Conservation (phyloP, 1,140 invertebrate species). For the Nephila pilipes region DNA sequence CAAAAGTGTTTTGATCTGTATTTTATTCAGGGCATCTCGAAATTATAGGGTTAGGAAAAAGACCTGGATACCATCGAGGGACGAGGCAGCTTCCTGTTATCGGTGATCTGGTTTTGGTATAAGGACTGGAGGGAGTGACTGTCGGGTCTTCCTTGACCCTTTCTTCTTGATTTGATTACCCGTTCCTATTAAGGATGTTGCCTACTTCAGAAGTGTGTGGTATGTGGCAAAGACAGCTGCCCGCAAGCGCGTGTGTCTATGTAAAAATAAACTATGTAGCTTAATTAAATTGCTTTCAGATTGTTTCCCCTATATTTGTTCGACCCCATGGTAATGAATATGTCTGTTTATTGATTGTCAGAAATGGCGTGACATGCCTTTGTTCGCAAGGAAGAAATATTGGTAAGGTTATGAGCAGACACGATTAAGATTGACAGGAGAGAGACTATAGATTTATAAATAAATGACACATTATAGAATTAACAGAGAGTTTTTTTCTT, state of each 20-base stretch:
- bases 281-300: background rate
- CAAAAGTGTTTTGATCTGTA: slow-evolving; percentile 15
- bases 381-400: too few relatives aligned
- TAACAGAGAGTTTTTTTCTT: too few relatives aligned
- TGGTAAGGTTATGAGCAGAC: too few relatives aligned
- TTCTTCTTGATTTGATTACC: slow-evolving; percentile 16
- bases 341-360: too few relatives aligned
- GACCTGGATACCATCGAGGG: background rate
- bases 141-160: background rate
- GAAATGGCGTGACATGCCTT: too few relatives aligned
- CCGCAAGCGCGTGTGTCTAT: background rate
- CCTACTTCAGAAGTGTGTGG: slow-evolving; percentile 2
- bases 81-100: slow-evolving; percentile 7
- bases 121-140: slow-evolving; percentile 21
- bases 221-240: background rate
- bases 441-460: too few relatives aligned
- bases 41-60: background rate
- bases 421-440: too few relatives aligned
- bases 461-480: too few relatives aligned
- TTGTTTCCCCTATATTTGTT: background rate
- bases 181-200: slow-evolving; percentile 18
- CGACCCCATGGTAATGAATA: too few relatives aligned
- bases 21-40: background rate
- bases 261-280: background rate
- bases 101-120: background rate